Conservation (phyloP, 2,888 invertebrate species). For the Bugulina stolonifera region DNA sequence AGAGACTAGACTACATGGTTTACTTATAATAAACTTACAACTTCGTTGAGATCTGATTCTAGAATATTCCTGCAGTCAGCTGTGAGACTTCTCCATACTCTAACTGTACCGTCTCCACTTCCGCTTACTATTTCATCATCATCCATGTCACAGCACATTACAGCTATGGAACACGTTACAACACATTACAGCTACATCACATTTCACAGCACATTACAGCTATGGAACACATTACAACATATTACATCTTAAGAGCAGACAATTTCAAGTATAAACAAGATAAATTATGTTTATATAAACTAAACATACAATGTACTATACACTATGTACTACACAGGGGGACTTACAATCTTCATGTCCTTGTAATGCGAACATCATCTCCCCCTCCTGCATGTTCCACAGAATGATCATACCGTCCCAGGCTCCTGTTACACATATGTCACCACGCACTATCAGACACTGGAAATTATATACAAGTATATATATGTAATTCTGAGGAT, state of each 20-base stretch:
- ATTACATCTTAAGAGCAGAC: too few relatives aligned
- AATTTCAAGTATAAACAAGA: background rate
- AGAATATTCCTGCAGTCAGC: conserved; percentile 37
- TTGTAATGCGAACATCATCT: conserved; percentile 32
- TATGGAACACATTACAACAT: conserved; percentile 30
- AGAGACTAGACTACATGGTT: too few relatives aligned
- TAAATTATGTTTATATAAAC: background rate
- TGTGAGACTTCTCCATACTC: conserved; percentile 38
- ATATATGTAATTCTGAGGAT: background rate
- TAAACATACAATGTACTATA: background rate
- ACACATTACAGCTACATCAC: too few relatives aligned
- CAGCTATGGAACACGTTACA: conserved; percentile 34
- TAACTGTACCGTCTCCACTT: conserved; percentile 39
- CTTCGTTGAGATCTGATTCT: conserved; percentile 38
- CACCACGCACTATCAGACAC: conserved; percentile 32
- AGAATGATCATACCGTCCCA: conserved; percentile 44
- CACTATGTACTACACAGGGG: background rate
- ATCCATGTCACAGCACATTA: conserved; percentile 42
- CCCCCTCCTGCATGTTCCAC: conserved; percentile 40
- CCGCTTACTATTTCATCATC: conserved; percentile 40
- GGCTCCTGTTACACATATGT: conserved; percentile 39
- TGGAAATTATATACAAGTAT: background rate
- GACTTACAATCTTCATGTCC: conserved; percentile 44
- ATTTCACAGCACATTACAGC: conserved; percentile 42
- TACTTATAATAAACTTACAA: conserved; percentile 42